phyloP scores from a whole-genome alignment of 2,113 vertebrate species.

The Heteronetta atricapilla region DNA sequence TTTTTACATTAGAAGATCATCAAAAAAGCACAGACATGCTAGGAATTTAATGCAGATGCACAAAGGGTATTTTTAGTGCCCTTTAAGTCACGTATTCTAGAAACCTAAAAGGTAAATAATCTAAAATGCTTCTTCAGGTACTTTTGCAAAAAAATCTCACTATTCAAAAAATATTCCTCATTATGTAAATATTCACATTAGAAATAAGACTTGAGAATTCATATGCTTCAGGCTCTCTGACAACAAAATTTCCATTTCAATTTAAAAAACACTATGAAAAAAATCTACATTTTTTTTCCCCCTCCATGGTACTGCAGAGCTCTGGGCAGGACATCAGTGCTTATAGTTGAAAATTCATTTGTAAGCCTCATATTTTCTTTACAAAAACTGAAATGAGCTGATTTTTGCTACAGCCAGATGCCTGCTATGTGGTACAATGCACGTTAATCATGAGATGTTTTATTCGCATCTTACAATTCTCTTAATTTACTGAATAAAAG shows the following conservation, averaged over 20 bases:
- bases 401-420: background rate
- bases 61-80: background rate
- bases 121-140: background rate
- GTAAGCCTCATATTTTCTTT: background rate
- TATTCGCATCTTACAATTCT: background rate
- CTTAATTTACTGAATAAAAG: background rate
- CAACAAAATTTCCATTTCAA: constrained; percentile 39
- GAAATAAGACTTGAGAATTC: background rate
- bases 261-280: background rate
- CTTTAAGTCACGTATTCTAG: background rate
- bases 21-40: background rate
- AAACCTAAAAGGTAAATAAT: background rate
- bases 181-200: background rate
- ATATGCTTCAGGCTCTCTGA: background rate
- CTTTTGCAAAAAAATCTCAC: background rate
- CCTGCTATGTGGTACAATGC: background rate
- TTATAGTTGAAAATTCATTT: background rate
- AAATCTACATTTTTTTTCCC: background rate
- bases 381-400: background rate
- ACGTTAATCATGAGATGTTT: background rate
- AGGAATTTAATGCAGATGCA: background rate
- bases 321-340: background rate
- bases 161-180: background rate
- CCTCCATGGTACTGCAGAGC: background rate
- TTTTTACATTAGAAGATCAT: background rate